Evolutionary conservation across 2,888 invertebrate species (phyloP), one percentile per base, ranked within the genome.

Genomic region (Ophraella communa): DNA sequence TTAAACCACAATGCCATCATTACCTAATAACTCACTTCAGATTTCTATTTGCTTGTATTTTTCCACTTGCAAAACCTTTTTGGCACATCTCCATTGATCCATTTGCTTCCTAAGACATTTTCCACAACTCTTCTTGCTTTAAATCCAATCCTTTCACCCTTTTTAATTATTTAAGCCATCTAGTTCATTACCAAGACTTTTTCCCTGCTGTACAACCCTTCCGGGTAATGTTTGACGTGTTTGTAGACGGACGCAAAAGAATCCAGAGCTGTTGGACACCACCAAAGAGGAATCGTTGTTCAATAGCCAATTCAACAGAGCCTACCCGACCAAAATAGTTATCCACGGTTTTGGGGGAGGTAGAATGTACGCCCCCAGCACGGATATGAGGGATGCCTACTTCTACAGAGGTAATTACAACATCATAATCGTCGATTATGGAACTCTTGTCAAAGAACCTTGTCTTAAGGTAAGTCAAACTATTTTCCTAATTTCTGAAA

Each of bases 281-380:
- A 84, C 88, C 21, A 87, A 90, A 74, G 84, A 87, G 49, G 87
- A 90, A 35, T 91, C 93, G 0, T 81, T 95, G 20, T 88, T 88
- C 70, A 85, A 86, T 65, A 92, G 93, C 0, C 88, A 87, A 72
- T 96, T 94, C 80, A 92, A 95, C 80, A 86, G 89, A 0, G 86
- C 85, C 0, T 88, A 92, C 79, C 90, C 92, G 0, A 93, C 94
- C 4, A 96, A 96, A 83, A 86, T 96, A 20, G 89, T 96, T 49
- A 92, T 96, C 17, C 96, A 96, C 77, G 96, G 96, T 4, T 96
- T 96, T 76, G 94, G 94, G 0, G 94, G 94, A 0, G 94, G 94
- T 0, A 84, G 93, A 67, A 89, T 91, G 78, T 84, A 91, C 30
- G 90, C 92, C 0, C 94, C 94, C 0, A 94, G 93, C 78, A 93